Base-by-base conservation (phyloP, 2,888 invertebrate genomes). In the Xestia c-nigrum region DNA sequence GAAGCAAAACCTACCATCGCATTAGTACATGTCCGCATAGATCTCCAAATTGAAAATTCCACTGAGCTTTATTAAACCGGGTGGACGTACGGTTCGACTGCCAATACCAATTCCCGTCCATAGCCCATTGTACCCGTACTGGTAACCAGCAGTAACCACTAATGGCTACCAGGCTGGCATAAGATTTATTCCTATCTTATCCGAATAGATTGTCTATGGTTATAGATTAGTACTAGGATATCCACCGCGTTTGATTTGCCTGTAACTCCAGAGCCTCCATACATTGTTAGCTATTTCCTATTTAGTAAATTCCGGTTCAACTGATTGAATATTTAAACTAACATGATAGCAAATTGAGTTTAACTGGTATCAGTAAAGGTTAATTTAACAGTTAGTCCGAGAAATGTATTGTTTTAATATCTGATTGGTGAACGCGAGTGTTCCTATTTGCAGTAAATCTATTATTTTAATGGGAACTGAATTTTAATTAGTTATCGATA, bases 131-230 rank as follows among this genome's bases (percentile, higher is more conserved):
- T 91, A 88, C 76, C 84, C 74, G 81, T 86, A 86, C 88, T 86
- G 83, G 88, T 87, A 88, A 88, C 89, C 88, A 89, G 91, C 92
- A 93, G 87, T 86, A 87, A 89, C 90, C 89, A 90, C 92, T 93
- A 94, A 94, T 94, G 91, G 92, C 78, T 83, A 80, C 78, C 81
- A 85, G 78, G 78, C 77, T 80, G 70, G 73, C 64, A 79, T 84
- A 85, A 91, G 92, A 94, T 94, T 94, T 93, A 94, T 93, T 90
- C 88, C 85, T 89, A 91, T 92, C 93, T 92, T 93, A 93, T 92
- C 93, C 70, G 88, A 91, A 90, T 90, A 92, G 92, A 94, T 95
- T 93, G 93, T 91, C 87, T 89, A 88, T 85, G 86, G 89, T 89
- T 91, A 86, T 89, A 90, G 90, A 89, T 90, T 89, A 85, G 86